Evolutionary conservation across 2,113 vertebrate species (phyloP), one percentile per base, ranked within the genome.

Genomic region (Rhegmatorhina hoffmannsi): DNA sequence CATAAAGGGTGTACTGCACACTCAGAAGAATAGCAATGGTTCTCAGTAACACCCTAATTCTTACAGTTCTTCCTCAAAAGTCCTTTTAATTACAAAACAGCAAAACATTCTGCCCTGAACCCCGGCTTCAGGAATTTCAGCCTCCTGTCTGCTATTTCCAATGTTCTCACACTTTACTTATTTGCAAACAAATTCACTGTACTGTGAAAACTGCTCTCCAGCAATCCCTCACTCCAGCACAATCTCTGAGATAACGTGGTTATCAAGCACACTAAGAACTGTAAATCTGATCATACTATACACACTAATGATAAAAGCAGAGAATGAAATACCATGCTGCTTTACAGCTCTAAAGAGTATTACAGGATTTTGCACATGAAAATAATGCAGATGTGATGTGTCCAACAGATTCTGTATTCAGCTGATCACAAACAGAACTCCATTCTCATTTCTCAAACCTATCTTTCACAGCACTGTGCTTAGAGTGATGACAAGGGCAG

Each of bases 401-500:
- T 52, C 56, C 77, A 50, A 69, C 69, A 40, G 55, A 87, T 92
- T 93, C 33, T 36, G 59, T 16, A 68, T 74, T 90, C 68, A 67
- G 20, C 44, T 84, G 50, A 80, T 88, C 20, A n/a, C 82, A 68
- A 75, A 49, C 5, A 89, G 53, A 87, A 64, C 66, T 74, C 55
- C 33, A 44, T 46, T 93, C 72, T 56, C n/a, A 38, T 46, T 87
- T 84, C 62, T 74, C 46, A 75, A 93, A 58, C 28, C 23, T 34
- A 55, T 63, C 20, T 60, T 92, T 53, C 81, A 69, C 29, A 82
- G 58, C 58, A 79, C 23, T 18, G 49, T 82, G 69, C 73, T 93
- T 3, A 62, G 36, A 92, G 69, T 43, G 81, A 91, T 91, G 94
- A 92, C 84, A 89, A 40, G 86, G 73, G 52, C 80, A 90, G 91